These are phyloP conservation scores for Malacoctenus gilli DNA, from an alignment of 2,797 vertebrate species.

Conservation along the genomic window DNA sequence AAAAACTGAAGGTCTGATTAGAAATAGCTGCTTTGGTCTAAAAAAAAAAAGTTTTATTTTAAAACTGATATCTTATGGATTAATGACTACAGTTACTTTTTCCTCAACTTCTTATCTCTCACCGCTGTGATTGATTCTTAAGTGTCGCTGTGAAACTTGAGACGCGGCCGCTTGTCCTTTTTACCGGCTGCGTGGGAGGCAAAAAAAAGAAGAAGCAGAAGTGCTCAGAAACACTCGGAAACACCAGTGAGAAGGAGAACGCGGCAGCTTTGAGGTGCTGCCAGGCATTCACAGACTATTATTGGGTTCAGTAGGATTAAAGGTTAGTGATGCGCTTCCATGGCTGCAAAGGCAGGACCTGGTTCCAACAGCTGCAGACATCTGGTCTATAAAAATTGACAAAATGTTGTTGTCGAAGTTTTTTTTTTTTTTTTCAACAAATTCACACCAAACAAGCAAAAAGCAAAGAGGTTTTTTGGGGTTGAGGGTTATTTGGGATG, in stretches of 20 bases:
- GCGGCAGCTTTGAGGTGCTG: neutral
- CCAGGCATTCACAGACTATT: neutral
- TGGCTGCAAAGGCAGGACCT: neutral
- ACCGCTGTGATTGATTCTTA: conserved; percentile 14
- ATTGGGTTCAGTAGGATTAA: neutral
- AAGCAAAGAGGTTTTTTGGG: conserved; percentile 5
- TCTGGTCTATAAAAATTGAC: neutral
- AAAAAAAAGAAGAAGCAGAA: conserved; percentile 4
- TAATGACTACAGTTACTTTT: conserved; percentile 11
- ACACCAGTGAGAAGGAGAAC: neutral
- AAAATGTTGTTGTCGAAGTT: too few species aligned
- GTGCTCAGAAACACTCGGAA: neutral
- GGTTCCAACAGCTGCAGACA: conserved; percentile 8
- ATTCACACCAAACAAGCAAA: neutral
- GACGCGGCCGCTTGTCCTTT: neutral
- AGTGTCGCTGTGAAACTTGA: conserved; percentile 4
- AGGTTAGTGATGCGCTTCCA: neutral
- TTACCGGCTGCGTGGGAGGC: neutral
- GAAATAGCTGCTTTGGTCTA: conserved; percentile 58
- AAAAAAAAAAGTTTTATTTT: conserved; percentile 41
- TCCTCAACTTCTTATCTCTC: conserved; percentile 12
- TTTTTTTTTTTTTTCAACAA: neutral
- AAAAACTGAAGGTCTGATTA: conserved; percentile 26
- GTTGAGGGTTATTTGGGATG: conserved; percentile 5
- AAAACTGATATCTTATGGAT: conserved; percentile 30